phyloP scores from a whole-genome alignment of 2,113 vertebrate genomes.

The Ophthalmolycus amberensis region DNA sequence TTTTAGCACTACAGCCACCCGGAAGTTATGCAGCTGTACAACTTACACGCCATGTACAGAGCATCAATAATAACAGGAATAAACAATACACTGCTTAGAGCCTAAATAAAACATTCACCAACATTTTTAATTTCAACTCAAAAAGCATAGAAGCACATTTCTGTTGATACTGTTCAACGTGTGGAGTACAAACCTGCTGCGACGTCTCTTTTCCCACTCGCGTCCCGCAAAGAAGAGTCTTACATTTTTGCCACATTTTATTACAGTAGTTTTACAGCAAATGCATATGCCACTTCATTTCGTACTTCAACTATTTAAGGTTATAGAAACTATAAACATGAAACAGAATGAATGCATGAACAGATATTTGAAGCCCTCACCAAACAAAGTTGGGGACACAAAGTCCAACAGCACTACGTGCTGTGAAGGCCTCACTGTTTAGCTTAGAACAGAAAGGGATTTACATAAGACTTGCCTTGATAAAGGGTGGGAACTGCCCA shows the following conservation, averaged over 20 bases:
- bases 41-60: constrained; percentile 71
- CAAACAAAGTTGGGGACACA: constrained; percentile 92
- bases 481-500: constrained; percentile 88
- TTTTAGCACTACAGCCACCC: constrained; percentile 91
- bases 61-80: neutral
- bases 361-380: constrained; percentile 89
- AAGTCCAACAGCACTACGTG: constrained; percentile 95
- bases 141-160: neutral
- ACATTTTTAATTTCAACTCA: constrained; percentile 20
- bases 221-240: constrained; percentile 87
- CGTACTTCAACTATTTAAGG: constrained; percentile 44
- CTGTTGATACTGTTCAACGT: neutral
- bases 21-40: constrained; percentile 60
- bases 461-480: constrained; percentile 94
- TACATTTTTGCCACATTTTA: constrained; percentile 91
- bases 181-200: constrained; percentile 92
- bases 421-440: constrained; percentile 94
- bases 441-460: constrained; percentile 83
- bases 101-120: constrained; percentile 22
- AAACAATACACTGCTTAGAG: neutral
- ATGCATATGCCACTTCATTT: constrained; percentile 89
- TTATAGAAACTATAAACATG: constrained; percentile 29
- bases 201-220: constrained; percentile 87
- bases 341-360: constrained; percentile 12
- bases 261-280: constrained; percentile 91